Evolutionary conservation across 2,888 invertebrate species (phyloP), one percentile per base, ranked within the genome.

Genomic region (Dynastes tityus): DNA sequence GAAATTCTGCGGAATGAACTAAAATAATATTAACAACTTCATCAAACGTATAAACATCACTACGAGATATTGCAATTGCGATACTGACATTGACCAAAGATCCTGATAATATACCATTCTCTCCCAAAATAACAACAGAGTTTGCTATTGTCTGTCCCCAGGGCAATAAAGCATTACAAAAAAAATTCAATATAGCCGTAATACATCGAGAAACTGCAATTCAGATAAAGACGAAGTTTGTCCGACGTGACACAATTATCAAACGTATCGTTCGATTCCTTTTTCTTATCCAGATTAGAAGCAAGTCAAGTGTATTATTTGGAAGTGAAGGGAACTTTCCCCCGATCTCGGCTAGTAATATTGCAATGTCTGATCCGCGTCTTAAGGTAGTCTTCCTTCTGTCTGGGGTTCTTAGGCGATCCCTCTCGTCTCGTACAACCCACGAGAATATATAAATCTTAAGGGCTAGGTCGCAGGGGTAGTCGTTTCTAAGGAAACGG

Each of bases 371-470:
- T 80, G 81, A 81, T 74, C 81, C 80, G 64, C 68, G 78, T 76
- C 79, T 80, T 80, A 76, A 76, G 76, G 80, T 80, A 79, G 67
- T 73, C 76, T 51, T 64, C 67, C 79, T 76, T 53, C 78, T 73
- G 80, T 81, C 79, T 80, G 77, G 78, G 76, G 80, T 79, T 77
- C 78, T 80, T 75, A 76, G 73, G 51, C 78, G 45, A n/a, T 64
- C 45, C 45, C 45, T 58, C 55, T 22, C 55, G 55, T 58, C 55
- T 70, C 67, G 77, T 76, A 65, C 79, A 78, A 83, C 85, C 85
- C 82, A 81, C 81, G 84, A 85, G 85, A 83, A 86, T 84, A 84
- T 85, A 86, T 86, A 86, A 86, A 86, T 86, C 85, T 85, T 85
- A 80, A 82, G 85, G 85, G 85, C 83, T 84, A 84, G 85, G 85